Percentiles rank a stretch among this genome's conserved stretches.
Evolutionary conservation across 2,113 vertebrate species (phyloP).

Genomic region (Alosa alosa): DNA sequence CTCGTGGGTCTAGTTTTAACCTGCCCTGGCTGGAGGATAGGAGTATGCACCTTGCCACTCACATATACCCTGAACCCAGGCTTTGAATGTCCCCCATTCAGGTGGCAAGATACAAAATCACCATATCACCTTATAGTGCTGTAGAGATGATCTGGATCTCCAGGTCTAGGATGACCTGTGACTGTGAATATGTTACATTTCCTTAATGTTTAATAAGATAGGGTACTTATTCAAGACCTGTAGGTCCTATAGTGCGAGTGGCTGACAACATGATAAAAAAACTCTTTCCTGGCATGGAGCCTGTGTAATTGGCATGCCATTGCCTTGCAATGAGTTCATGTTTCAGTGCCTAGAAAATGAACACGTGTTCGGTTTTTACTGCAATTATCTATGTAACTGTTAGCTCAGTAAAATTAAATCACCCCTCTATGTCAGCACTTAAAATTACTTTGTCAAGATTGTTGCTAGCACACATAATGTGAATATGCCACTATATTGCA

Average conservation of each 20-base stretch:
- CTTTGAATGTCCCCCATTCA: not conserved
- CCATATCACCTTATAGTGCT: not conserved
- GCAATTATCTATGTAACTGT: not conserved
- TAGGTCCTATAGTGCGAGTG: not conserved
- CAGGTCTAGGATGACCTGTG: not conserved
- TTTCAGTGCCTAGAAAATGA: not conserved
- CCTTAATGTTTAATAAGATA: not conserved
- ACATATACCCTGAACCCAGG: not conserved
- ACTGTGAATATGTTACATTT: not conserved
- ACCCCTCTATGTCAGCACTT: not conserved
- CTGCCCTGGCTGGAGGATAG: not conserved
- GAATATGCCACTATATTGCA: not conserved
- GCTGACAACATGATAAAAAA: not conserved
- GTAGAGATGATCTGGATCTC: not conserved
- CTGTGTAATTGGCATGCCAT: not conserved
- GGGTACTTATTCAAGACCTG: not conserved
- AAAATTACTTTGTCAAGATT: not conserved
- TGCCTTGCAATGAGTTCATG: not conserved
- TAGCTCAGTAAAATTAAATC: not conserved
- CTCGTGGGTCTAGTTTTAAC: constrained; percentile 19
- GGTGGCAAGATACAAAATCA: not conserved
- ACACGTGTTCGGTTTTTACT: not conserved
- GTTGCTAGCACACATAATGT: not conserved
- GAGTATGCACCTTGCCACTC: not conserved
- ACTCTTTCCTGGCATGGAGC: not conserved